These are phyloP conservation scores for Leptinotarsa rubiginosa DNA, from an alignment of 2,888 invertebrate genomes.

Conservation along the genomic window DNA sequence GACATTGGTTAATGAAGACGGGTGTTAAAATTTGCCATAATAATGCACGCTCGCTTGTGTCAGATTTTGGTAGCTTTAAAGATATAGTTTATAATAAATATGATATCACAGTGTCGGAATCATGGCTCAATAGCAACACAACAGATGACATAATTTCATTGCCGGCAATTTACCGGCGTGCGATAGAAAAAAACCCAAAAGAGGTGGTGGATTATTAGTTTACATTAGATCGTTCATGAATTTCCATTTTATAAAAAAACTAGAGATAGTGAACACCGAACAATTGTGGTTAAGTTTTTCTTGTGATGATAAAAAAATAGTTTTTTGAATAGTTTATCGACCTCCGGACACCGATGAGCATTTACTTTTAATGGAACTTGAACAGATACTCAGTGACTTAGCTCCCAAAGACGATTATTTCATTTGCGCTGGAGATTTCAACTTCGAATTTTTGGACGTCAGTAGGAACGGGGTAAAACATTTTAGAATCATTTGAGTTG, in stretches of 20 bases:
- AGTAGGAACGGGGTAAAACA: too few relatives aligned
- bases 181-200: too few relatives aligned
- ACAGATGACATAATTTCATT: neutral
- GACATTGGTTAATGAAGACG: too few relatives aligned
- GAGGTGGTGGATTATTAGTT: too few relatives aligned
- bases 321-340: neutral
- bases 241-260: neutral
- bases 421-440: too few relatives aligned
- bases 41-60: neutral
- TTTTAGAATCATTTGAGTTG: too few relatives aligned
- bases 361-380: neutral
- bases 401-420: too few relatives aligned
- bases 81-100: neutral
- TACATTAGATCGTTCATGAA: neutral
- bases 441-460: too few relatives aligned
- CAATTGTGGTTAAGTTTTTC: neutral
- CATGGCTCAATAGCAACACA: neutral
- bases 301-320: neutral
- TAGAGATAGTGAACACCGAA: neutral
- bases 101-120: neutral
- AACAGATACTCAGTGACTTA: too few relatives aligned
- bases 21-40: neutral
- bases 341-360: neutral
- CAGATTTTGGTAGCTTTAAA: neutral
- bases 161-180: neutral